Percentiles rank a stretch among this genome's conserved stretches.
Evolutionary conservation across 1,140 invertebrate species (phyloP).

Genomic region (Zaprionus capensis): DNA sequence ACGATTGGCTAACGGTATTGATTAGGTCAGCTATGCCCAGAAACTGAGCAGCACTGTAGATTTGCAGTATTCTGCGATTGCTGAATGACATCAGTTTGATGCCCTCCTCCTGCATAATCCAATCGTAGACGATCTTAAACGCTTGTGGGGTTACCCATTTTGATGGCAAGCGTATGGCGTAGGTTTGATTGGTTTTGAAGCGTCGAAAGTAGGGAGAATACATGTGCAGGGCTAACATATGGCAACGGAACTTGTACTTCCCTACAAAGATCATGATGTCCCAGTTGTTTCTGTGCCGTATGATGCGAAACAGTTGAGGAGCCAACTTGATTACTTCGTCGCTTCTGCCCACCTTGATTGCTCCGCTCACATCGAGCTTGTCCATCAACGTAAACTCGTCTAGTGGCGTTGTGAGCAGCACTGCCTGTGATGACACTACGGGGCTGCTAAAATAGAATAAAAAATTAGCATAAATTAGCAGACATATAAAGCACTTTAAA

Average conservation of each 20-base stretch:
- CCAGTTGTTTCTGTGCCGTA: conserved; percentile 1
- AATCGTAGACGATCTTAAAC: conserved; percentile 89
- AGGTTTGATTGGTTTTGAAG: not conserved
- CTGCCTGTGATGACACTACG: not conserved
- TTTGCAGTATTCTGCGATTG: conserved; percentile 79
- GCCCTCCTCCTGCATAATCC: conserved; percentile 90
- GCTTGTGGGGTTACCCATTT: conserved; percentile 86
- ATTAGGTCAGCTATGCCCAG: conserved; percentile 88
- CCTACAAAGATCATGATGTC: conserved; percentile 35
- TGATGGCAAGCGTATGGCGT: conserved; percentile 33
- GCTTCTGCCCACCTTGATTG: not conserved
- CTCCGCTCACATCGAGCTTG: not conserved
- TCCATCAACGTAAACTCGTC: not conserved
- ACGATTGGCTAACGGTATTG: conserved; percentile 89
- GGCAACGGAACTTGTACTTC: conserved; percentile 42
- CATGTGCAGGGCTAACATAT: conserved; percentile 34
- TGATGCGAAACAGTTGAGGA: not conserved
- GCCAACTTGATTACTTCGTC: not conserved
- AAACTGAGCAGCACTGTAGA: conserved; percentile 88
- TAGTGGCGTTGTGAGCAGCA: not conserved
- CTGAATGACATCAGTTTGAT: conserved; percentile 85
- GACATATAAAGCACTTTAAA: too few relatives aligned
- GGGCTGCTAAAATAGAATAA: not conserved
- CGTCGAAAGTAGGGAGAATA: conserved; percentile 36
- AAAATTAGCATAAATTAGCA: not conserved